Percentiles rank a stretch among this genome's conserved stretches.
Conservation (phyloP, 2,797 vertebrate species). For the Amphiprion clarkii region DNA sequence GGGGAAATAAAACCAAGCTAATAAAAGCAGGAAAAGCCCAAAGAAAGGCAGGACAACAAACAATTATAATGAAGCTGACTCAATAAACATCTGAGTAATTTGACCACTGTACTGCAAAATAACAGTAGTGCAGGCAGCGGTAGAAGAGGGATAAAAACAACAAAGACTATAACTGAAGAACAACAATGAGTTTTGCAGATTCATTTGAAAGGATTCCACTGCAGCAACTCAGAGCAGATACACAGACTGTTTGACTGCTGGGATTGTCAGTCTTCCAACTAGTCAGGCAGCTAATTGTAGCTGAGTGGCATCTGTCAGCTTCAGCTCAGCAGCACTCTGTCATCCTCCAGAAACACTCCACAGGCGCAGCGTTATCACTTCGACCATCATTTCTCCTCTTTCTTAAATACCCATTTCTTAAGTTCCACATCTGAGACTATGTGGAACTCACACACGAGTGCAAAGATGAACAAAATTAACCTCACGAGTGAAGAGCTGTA, state of each 20-base stretch:
- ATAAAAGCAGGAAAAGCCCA: not conserved
- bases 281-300: not conserved
- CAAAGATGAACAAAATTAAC: no score
- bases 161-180: constrained; percentile 1
- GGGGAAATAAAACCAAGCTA: not conserved
- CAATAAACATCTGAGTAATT: constrained; percentile 12
- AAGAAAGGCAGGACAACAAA: not conserved
- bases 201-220: not conserved
- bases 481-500: no score
- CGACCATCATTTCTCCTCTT: not conserved
- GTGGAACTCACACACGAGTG: no score
- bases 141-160: not conserved
- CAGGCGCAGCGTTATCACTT: not conserved
- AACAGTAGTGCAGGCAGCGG: not conserved
- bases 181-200: not conserved
- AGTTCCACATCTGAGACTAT: no score
- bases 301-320: constrained; percentile 3
- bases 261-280: not conserved
- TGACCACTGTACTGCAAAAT: not conserved
- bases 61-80: not conserved
- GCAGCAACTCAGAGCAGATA: not conserved
- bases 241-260: not conserved
- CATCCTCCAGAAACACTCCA: not conserved
- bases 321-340: not conserved
- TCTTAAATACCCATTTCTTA: not conserved